These are phyloP conservation scores for Drosophila borealis DNA, from an alignment of 2,888 invertebrate species.

Conservation along the genomic window DNA sequence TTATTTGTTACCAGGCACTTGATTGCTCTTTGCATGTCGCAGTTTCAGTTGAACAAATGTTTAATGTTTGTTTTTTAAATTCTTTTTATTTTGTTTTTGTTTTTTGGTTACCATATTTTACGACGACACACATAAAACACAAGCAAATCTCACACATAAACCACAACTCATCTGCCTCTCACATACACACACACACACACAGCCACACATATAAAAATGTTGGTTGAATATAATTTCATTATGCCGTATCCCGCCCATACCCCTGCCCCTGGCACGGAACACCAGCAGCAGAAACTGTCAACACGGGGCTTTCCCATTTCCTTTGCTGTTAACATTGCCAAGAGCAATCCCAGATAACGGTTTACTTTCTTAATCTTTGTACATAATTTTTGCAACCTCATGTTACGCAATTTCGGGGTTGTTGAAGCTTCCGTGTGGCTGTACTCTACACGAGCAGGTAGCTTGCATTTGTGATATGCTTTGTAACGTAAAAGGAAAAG, in stretches of 20 bases:
- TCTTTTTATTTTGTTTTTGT: constrained; percentile 40
- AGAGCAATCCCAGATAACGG: constrained; percentile 67
- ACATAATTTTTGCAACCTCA: constrained; percentile 73
- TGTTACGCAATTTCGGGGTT: constrained; percentile 46
- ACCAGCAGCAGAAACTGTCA: constrained; percentile 57
- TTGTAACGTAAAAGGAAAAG: neutral
- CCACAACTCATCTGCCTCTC: constrained; percentile 43
- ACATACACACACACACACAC: constrained; percentile 2
- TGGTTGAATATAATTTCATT: constrained; percentile 54
- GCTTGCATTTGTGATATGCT: neutral
- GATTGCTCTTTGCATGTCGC: constrained; percentile 16
- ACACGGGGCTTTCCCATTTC: constrained; percentile 50
- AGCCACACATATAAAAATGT: constrained; percentile 20
- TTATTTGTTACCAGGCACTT: constrained; percentile 27
- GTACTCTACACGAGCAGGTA: constrained; percentile 9
- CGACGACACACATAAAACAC: constrained; percentile 49
- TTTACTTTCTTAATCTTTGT: constrained; percentile 78
- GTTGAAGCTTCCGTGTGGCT: constrained; percentile 17
- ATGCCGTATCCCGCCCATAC: constrained; percentile 3
- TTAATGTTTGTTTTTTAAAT: constrained; percentile 36
- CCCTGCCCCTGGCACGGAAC: neutral
- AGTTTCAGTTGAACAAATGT: constrained; percentile 20
- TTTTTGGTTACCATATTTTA: constrained; percentile 37
- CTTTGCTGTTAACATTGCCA: constrained; percentile 31
- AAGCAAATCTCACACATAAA: constrained; percentile 58